Evolutionary conservation across 30 jellyfish, hydroid and myxozoan species (phyloP), one percentile per base, ranked within the genome.

Genomic region (Clytia hemisphaerica): DNA sequence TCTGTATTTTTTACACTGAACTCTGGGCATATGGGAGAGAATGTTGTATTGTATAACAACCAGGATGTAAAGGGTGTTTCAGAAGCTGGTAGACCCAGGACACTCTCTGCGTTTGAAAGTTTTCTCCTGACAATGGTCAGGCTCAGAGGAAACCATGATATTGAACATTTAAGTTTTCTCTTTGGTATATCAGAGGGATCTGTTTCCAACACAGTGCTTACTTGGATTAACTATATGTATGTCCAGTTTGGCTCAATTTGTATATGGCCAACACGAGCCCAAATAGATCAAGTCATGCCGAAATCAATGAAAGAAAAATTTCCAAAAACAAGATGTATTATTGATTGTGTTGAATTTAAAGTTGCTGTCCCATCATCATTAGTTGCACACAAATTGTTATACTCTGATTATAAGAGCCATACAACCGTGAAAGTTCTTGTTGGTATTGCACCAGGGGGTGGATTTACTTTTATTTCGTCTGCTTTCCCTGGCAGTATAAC

Each of bases 371-470:
- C 60, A 46, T n/a, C 60, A 40, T 40, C n/a, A 40, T n/a, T n/a
- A n/a, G n/a, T n/a, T n/a, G n/a, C n/a, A n/a, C n/a, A n/a, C n/a
- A n/a, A n/a, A n/a, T n/a, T n/a, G n/a, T n/a, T n/a, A n/a, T n/a
- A n/a, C n/a, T n/a, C n/a, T n/a, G n/a, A n/a, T n/a, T n/a, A n/a
- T n/a, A n/a, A n/a, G n/a, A n/a, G n/a, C n/a, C n/a, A n/a, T n/a
- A n/a, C n/a, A n/a, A n/a, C n/a, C n/a, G n/a, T n/a, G n/a, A n/a
- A n/a, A n/a, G n/a, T n/a, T n/a, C n/a, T n/a, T n/a, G n/a, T n/a
- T n/a, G 79, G 79, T 4, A 67, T 67, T 40, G 79, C 75, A 14
- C 76, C 79, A n/a, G 79, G 79, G 14, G 79, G 79, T 1, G 79
- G 79, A 9, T 67, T 67, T 46, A 67, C 73, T 6, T 67, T 67